Percentiles rank a stretch among this genome's conserved stretches.
These are phyloP conservation scores for Hyles lineata DNA, from an alignment of 2,888 invertebrate genomes.

Conservation along the genomic window DNA sequence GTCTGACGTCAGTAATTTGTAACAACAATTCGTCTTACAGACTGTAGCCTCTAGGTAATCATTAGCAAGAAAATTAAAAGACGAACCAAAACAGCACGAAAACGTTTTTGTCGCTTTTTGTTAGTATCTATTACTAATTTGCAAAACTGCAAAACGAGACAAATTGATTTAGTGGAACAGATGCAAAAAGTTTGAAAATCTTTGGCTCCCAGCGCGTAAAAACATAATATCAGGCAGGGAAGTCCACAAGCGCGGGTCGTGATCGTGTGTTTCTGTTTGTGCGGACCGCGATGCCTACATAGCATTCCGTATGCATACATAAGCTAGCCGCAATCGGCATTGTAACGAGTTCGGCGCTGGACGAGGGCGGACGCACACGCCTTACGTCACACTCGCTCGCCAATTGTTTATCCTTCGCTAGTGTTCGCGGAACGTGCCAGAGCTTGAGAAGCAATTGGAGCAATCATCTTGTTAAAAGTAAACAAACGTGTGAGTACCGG, in stretches of 20 bases:
- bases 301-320: slow-evolving; percentile 41
- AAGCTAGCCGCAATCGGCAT: slow-evolving; percentile 56
- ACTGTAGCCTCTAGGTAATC: too few species aligned
- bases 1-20: too few species aligned
- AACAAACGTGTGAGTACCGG: slow-evolving; percentile 80
- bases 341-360: slow-evolving; percentile 68
- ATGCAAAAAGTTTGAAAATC: background rate
- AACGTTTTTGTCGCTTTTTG: background rate
- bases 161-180: background rate
- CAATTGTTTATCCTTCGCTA: slow-evolving; percentile 48
- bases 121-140: background rate
- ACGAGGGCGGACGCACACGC: slow-evolving; percentile 65
- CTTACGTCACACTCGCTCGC: slow-evolving; percentile 41
- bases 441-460: slow-evolving; percentile 71
- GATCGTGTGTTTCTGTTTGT: slow-evolving; percentile 10
- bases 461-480: slow-evolving; percentile 83
- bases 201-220: background rate
- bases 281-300: slow-evolving; percentile 17
- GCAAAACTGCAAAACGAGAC: background rate
- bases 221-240: slow-evolving; percentile 1
- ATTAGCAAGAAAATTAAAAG: too few species aligned
- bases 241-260: slow-evolving; percentile 19
- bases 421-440: slow-evolving; percentile 75
- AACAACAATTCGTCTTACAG: too few species aligned
- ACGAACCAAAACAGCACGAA: background rate